Evolutionary conservation across 2,113 vertebrate species (phyloP), one percentile per base, ranked within the genome.

Genomic region (Antechinus flavipes): DNA sequence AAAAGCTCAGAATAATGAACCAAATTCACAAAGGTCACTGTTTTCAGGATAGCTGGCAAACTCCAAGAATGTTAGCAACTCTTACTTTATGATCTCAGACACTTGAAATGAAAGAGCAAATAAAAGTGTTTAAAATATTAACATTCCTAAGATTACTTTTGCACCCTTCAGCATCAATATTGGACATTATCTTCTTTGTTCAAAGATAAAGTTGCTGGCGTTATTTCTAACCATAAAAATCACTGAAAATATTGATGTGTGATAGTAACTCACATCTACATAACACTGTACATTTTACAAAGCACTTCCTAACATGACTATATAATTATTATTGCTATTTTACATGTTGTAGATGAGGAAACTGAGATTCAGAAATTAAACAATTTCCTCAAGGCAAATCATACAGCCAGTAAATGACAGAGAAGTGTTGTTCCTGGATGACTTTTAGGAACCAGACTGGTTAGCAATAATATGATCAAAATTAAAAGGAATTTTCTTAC

Each of bases 41-140:
- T n/a, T 84, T 24, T 19, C 89, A 42, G 91, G 47, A 94, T 61
- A 93, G 12, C n/a, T 93, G 54, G 49, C 55, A 93, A 58, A 16
- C 54, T 93, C 89, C 68, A 58, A 42, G 14, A 50, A 56, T 68
- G 93, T 52, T 10, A 50, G 49, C 23, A 92, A 27, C 9, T 30
- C 26, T 92, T 93, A 50, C 24, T 24, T 49, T 91, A 42, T 46
- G 90, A 53, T 92, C 84, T 93, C 55, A 93, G 91, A 92, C 91
- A 42, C 16, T 52, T 50, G 92, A 90, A 46, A 8, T 89, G 54
- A 25, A 91, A 92, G 49, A 1, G 24, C 46, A 55, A 95, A 96
- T 93, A 90, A 92, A 94, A 97, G 42, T 61, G 27, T 42, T 47
- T 56, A 56, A 24, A 22, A 56, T 26, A 91, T 55, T 56, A 46